These are phyloP conservation scores for Drosophila kambysellisi DNA, from an alignment of 2,888 invertebrate species.

Conservation along the genomic window DNA sequence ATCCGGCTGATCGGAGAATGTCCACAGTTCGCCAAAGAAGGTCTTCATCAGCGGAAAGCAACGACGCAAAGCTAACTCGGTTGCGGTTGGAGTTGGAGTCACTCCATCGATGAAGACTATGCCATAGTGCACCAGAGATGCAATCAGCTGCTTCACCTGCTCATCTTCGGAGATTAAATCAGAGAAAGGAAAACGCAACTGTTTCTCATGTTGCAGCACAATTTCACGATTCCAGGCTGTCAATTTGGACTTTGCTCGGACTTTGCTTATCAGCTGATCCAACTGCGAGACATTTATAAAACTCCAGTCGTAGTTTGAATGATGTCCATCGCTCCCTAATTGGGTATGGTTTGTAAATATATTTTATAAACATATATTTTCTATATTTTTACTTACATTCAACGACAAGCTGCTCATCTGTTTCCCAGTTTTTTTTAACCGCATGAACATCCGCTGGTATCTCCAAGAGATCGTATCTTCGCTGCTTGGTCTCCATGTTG, in stretches of 20 bases:
- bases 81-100: constrained; percentile 81
- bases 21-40: constrained; percentile 91
- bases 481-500: constrained; percentile 87
- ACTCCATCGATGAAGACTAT: constrained; percentile 84
- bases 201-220: constrained; percentile 84
- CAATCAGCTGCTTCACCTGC: constrained; percentile 86
- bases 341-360: neutral
- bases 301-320: constrained; percentile 51
- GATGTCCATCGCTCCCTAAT: constrained; percentile 62
- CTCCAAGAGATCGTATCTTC: constrained; percentile 87
- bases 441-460: constrained; percentile 86
- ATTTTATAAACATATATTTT: neutral
- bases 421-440: constrained; percentile 75
- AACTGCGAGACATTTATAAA: constrained; percentile 66
- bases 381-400: constrained; percentile 86
- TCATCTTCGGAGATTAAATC: constrained; percentile 83
- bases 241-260: constrained; percentile 73
- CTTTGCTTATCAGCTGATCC: constrained; percentile 58
- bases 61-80: constrained; percentile 86
- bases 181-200: constrained; percentile 83
- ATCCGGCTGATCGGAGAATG: constrained; percentile 86
- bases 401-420: constrained; percentile 77
- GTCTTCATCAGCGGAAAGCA: constrained; percentile 89
- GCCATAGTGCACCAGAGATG: constrained; percentile 83
- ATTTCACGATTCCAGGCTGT: constrained; percentile 86